phyloP scores from a whole-genome alignment of 1,140 invertebrate species.

The Meloidogyne exigua region DNA sequence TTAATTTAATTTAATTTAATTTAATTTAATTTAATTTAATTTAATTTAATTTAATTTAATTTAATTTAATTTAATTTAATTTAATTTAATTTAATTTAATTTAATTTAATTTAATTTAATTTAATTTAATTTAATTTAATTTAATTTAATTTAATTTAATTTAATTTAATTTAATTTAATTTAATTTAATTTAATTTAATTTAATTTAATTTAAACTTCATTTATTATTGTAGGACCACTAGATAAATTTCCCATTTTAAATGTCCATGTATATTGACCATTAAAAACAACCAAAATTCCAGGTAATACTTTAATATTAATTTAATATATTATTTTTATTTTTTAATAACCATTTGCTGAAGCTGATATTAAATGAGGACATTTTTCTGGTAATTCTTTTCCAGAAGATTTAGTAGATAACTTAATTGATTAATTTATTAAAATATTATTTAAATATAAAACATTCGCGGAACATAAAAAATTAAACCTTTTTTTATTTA shows the following conservation, averaged over 20 bases:
- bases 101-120: not conserved
- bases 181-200: no score
- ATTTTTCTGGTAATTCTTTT: slow-evolving; percentile 1
- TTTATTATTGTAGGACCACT: not conserved
- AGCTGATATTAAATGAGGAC: not conserved
- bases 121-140: not conserved
- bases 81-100: not conserved
- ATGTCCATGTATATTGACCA: not conserved
- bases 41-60: not conserved
- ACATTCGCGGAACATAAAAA: slow-evolving; percentile 9
- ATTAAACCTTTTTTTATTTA: not conserved
- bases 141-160: no score
- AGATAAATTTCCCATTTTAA: not conserved
- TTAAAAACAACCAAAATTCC: not conserved
- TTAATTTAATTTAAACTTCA: not conserved
- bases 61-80: not conserved
- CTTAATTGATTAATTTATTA: not conserved
- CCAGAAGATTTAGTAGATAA: not conserved
- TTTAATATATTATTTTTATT: not conserved
- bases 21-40: not conserved
- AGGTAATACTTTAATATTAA: not conserved
- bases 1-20: not conserved
- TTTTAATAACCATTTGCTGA: slow-evolving; percentile 12
- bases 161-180: no score
- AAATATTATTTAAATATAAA: not conserved